Base-by-base conservation (phyloP, 2,113 vertebrate genomes). In the Petrocephalus microphthalmus region DNA sequence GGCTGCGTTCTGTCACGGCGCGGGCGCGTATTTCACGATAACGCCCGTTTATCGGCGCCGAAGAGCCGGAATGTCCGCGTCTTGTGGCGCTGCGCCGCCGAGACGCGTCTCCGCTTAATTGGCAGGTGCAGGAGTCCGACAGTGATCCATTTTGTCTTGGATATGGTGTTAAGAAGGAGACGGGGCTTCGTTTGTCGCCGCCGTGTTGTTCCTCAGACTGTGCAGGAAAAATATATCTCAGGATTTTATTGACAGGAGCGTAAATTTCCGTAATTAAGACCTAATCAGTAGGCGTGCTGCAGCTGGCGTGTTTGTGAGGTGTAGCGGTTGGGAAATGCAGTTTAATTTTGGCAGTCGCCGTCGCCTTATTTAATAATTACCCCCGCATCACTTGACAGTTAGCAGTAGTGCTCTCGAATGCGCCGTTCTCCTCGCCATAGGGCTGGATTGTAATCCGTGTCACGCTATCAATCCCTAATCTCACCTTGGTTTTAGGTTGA, bases 181-280 rank as follows among this genome's bases (percentile, higher is more conserved):
- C 45, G 49, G 64, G 47, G 51, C 10, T 71, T 8, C 87, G 5
- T 42, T 51, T 20, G 25, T 87, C 33, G 51, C 22, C 51, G 49
- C 22, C 51, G 49, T 57, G 51, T 74, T 15, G 45, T 64, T 87
- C 45, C 49, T 33, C 6, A 87, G 89, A 88, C 88, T 49, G 90
- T 89, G 91, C 82, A 86, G 71, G 71, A 87, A 78, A 89, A 37
- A 78, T 42, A 54, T 17, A 60, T 33, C 60, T 85, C 67, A 22
- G 29, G 60, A 87, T 60, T 67, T 25, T 81, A 29, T 51, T 67
- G 67, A 78, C 87, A 53, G 87, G 42, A 84, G 25, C 33, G 90
- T 88, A 53, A 67, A 56, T 88, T 20, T 52, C 47, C 25, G 86
- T 88, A 91, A 92, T 83, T 90, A 90, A 91, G 85, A 90, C 89